phyloP scores from a whole-genome alignment of 2,888 invertebrate species.

The Drosophila crucigera region DNA sequence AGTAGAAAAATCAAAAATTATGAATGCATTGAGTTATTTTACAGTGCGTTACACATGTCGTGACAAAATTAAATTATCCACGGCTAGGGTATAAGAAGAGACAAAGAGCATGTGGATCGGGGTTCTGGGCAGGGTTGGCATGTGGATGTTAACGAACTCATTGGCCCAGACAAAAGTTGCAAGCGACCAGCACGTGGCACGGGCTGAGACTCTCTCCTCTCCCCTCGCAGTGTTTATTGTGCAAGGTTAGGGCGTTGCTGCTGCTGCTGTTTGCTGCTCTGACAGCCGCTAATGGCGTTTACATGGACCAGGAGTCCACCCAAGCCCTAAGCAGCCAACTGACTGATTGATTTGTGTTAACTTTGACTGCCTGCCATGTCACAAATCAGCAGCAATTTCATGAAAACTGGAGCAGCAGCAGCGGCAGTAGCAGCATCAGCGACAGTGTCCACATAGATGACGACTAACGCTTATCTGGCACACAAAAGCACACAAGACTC shows the following conservation, averaged over 20 bases:
- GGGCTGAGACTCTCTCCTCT: not conserved
- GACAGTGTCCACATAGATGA: constrained; percentile 33
- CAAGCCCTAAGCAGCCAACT: constrained; percentile 6
- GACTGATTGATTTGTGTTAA: constrained; percentile 76
- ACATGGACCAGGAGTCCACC: constrained; percentile 21
- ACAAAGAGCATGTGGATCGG: constrained; percentile 28
- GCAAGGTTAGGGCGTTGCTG: constrained; percentile 73
- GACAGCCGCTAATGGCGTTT: constrained; percentile 64
- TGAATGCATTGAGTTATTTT: not conserved
- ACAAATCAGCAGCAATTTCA: constrained; percentile 42
- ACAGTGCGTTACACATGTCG: not conserved
- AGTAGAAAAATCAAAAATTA: fast-evolving
- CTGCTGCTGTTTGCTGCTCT: constrained; percentile 17
- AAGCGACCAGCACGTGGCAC: constrained; percentile 65
- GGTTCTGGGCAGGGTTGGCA: constrained; percentile 1
- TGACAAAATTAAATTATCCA: not conserved
- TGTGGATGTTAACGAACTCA: constrained; percentile 69
- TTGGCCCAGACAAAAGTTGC: constrained; percentile 61
- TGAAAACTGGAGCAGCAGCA: constrained; percentile 27
- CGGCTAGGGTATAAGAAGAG: constrained; percentile 18
- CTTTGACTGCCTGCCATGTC: constrained; percentile 66
- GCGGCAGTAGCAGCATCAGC: not conserved
- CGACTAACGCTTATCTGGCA: constrained; percentile 49
- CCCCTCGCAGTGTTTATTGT: constrained; percentile 43
- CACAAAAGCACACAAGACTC: constrained; percentile 21